These are phyloP conservation scores for Eretmochelys imbricata DNA, from an alignment of 2,113 vertebrate species.

Conservation along the genomic window DNA sequence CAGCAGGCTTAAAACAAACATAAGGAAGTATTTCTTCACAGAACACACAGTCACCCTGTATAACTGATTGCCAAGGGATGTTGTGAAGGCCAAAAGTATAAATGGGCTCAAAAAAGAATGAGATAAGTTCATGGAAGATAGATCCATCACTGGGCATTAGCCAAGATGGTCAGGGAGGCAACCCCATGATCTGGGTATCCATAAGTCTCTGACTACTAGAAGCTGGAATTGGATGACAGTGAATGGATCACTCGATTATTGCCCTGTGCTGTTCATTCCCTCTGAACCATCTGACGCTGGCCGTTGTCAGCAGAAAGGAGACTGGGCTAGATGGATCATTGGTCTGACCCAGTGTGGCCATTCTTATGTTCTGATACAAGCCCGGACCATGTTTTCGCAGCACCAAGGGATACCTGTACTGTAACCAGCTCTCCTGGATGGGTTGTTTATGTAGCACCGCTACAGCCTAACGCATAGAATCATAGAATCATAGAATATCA, in stretches of 20 bases:
- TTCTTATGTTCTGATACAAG: not conserved
- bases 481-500: no score
- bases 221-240: not conserved
- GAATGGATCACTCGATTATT: not conserved
- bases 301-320: not conserved
- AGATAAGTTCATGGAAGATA: not conserved
- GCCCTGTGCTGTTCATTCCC: not conserved
- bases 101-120: not conserved
- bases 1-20: not conserved
- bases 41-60: not conserved
- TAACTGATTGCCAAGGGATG: not conserved
- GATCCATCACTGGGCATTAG: not conserved
- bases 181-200: not conserved
- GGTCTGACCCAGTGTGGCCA: not conserved
- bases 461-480: not conserved
- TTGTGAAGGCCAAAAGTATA: not conserved
- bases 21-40: no score
- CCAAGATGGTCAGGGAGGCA: not conserved
- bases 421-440: not conserved
- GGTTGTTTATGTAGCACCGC: not conserved
- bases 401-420: not conserved
- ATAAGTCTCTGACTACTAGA: not conserved
- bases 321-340: not conserved
- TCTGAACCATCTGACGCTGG: not conserved
- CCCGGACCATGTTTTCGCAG: not conserved